Base-by-base conservation (phyloP, 2,113 vertebrate genomes). In the Tachysurus vachellii region DNA sequence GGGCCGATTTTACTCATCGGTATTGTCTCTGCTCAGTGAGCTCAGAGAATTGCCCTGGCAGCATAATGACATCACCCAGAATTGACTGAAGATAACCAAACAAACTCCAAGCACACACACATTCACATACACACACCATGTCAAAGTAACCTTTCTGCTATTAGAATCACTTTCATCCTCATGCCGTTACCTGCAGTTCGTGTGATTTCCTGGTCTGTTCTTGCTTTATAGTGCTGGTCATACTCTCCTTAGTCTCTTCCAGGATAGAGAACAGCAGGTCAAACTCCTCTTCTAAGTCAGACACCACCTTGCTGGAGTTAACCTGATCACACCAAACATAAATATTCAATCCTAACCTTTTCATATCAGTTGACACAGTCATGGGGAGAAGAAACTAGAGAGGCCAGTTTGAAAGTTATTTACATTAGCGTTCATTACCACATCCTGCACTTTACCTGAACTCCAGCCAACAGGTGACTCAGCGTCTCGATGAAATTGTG, bases 271-370 rank as follows among this genome's bases (percentile, higher is more conserved):
- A 95, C 1, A 99, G 92, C 66, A 93, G 92, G 88, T 98, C 97
- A 92, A 99, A 97, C 90, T 99, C 98, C 91, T 95, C 96, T 92
- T 97, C 97, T 89, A 99, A 91, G 36, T 98, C 98, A 0, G 95
- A 94, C 85, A 96, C 94, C 86, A 96, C 96, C 85, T 93, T 95
- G 66, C 95, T 94, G 82, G 97, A 96, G 91, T 97, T 98, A 64
- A 93, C 92, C 98, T 99, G 91, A 90, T 98, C 91, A 88, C 73
- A 88, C 42, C 61, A 7, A 1, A 47, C 5, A 56, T 36, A 26
- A 82, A 62, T 21, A 66, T 82, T 28, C 26, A 68, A 11, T 68
- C 17, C 47, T 7, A 42, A 28, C 26, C n/a, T 77, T 42, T 6
- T 31, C 85, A 36, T 57, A 56, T 71, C 19, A 44, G 68, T 14